Base-by-base conservation (phyloP, 1,140 invertebrate genomes). In the Orius insidiosus region DNA sequence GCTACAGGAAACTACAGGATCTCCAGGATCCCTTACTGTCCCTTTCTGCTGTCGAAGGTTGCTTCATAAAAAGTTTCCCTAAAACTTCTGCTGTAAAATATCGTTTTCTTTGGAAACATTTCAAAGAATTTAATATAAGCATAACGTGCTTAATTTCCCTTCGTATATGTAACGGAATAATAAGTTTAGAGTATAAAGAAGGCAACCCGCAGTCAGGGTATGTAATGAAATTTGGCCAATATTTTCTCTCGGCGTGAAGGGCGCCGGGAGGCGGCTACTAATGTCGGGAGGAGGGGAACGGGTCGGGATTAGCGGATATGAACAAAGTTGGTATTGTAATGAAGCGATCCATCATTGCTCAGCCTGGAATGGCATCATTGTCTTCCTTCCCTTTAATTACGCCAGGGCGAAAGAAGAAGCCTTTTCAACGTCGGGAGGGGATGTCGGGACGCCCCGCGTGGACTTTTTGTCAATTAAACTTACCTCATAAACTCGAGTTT, bases 281-380 rank as follows among this genome's bases (percentile, higher is more conserved):
- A 18, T 43, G 41, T 6, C 24, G 16, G 31, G 18, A 30, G 30
- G 30, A 30, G 41, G 41, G 41, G 18, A n/a, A n/a, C n/a, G n/a
- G 18, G n/a, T 5, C 18, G 41, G 41, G 41, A 43, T 43, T 43
- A 43, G 24, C 18, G 41, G 41, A 43, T 43, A 43, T 43, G 41
- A 43, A 43, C 41, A 43, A 43, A 43, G 41, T 43, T 43, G 41
- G 41, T 43, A 43, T 43, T 43, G 41, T 43, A 43, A 43, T 43
- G 41, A 43, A 43, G 31, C 41, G 41, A 43, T 43, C 41, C 41
- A 43, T 43, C 41, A 43, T 43, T 30, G 41, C 41, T 16, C 24
- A n/a, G 24, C 18, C n/a, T 30, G 41, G 41, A 43, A 43, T 43
- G 41, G 41, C 41, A 43, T 18, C 41, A 30, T 30, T 30, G 19